These are phyloP conservation scores for Epistrophe grossulariae DNA, from an alignment of 2,888 invertebrate species.

Conservation along the genomic window DNA sequence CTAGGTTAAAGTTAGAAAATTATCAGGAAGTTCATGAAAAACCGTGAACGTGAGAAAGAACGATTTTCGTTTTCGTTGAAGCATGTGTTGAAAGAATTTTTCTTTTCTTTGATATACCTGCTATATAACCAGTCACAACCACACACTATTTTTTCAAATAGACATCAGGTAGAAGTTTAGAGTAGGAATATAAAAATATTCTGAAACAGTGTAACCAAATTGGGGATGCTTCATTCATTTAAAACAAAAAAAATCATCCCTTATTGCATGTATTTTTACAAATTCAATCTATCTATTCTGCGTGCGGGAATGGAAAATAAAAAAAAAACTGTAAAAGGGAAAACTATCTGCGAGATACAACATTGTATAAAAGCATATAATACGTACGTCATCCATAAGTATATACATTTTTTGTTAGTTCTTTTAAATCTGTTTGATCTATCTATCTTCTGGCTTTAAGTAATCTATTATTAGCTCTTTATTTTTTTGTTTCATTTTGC, in stretches of 20 bases:
- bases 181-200: background rate
- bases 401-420: background rate
- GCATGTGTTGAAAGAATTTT: background rate
- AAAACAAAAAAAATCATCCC: slow-evolving; percentile 1
- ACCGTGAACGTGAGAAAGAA: background rate
- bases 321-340: background rate
- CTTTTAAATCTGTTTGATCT: slow-evolving; percentile 11
- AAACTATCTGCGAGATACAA: background rate
- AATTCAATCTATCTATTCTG: background rate
- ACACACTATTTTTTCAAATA: background rate
- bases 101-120: background rate
- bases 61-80: background rate
- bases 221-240: background rate
- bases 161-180: background rate
- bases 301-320: background rate
- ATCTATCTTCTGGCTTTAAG: slow-evolving; percentile 5
- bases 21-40: background rate
- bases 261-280: background rate
- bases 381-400: slow-evolving; percentile 16
- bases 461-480: slow-evolving; percentile 22
- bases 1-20: background rate
- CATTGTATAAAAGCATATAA: slow-evolving; percentile 11
- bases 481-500: slow-evolving; percentile 12
- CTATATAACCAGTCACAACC: background rate
- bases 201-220: background rate